Conservation (phyloP, 2,113 vertebrate genomes). For the Saimiri boliviensis region DNA sequence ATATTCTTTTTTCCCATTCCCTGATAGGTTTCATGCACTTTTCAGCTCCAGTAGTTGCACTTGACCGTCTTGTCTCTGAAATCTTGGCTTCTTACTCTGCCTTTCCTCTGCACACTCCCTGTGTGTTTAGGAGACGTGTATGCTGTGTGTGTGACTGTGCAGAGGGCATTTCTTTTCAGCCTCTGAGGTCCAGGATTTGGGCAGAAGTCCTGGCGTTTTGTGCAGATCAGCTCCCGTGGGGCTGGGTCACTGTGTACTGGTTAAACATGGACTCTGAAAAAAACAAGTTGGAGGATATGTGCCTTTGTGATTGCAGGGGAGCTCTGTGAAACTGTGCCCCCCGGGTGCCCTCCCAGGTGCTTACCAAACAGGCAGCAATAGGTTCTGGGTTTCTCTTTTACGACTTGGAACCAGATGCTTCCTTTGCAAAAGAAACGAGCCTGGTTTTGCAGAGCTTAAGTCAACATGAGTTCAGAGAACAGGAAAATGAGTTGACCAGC, state of each 20-base stretch:
- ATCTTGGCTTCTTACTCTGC: neutral
- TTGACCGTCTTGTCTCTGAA: neutral
- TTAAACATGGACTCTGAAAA: slow-evolving; percentile 75
- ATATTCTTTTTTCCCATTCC: neutral
- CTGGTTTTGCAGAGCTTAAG: slow-evolving; percentile 56
- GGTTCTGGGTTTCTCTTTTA: slow-evolving; percentile 64
- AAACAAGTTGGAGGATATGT: slow-evolving; percentile 49
- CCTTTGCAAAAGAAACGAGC: slow-evolving; percentile 67
- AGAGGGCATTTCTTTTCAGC: neutral
- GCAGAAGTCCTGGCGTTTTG: neutral
- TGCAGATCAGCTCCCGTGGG: neutral
- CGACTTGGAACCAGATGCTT: slow-evolving; percentile 75
- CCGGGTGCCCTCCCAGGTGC: neutral
- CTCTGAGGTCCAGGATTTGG: neutral
- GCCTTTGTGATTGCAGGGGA: neutral
- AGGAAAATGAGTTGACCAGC: slow-evolving; percentile 59
- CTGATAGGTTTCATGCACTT: neutral
- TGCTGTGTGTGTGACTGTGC: neutral
- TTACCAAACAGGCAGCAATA: slow-evolving; percentile 47
- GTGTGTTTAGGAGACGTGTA: neutral
- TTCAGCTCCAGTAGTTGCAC: neutral
- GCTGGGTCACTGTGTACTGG: slow-evolving; percentile 70
- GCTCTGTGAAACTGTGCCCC: slow-evolving; percentile 14
- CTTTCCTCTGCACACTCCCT: neutral
- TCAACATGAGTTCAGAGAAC: slow-evolving; percentile 66